phyloP scores from a whole-genome alignment of 2,797 vertebrate genomes.

The Etheostoma perlongum region DNA sequence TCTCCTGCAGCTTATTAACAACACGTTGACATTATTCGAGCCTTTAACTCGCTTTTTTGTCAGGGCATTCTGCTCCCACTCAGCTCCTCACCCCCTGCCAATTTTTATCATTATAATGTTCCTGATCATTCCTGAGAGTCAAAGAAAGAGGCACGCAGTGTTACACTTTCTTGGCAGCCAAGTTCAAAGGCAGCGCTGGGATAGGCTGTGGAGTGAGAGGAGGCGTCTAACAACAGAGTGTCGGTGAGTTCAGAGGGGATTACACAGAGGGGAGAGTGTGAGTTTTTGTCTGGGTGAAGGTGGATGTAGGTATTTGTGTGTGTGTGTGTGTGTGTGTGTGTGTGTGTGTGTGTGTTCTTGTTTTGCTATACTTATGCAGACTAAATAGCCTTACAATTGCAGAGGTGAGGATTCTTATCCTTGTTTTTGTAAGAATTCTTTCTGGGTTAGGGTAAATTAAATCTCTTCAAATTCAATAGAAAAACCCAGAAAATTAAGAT shows the following conservation, averaged over 20 bases:
- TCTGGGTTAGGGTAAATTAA: not conserved
- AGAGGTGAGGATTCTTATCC: not conserved
- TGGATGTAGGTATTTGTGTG: slow-evolving; percentile 20
- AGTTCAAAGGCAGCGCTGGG: slow-evolving; percentile 80
- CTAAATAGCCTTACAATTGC: not conserved
- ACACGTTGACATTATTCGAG: slow-evolving; percentile 80
- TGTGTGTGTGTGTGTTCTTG: slow-evolving; percentile 27
- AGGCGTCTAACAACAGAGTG: slow-evolving; percentile 72
- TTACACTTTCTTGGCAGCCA: slow-evolving; percentile 79
- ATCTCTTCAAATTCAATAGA: not conserved
- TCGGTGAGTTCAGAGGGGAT: slow-evolving; percentile 75
- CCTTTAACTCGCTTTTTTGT: slow-evolving; percentile 63
- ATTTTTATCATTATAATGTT: slow-evolving; percentile 82
- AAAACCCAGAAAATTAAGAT: not conserved
- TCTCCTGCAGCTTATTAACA: slow-evolving; percentile 73
- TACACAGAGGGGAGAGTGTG: slow-evolving; percentile 58
- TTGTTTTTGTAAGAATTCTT: slow-evolving; percentile 3
- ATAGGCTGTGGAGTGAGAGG: slow-evolving; percentile 66
- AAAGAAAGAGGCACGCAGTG: slow-evolving; percentile 63
- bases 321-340: not conserved
- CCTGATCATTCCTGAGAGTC: slow-evolving; percentile 79
- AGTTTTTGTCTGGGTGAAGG: slow-evolving; percentile 48
- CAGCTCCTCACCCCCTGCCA: slow-evolving; percentile 62
- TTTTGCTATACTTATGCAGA: slow-evolving; percentile 30
- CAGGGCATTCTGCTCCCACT: slow-evolving; percentile 62